Evolutionary conservation across 2,888 invertebrate species (phyloP), one percentile per base, ranked within the genome.

Genomic region (Tenthredo scrophulariae): DNA sequence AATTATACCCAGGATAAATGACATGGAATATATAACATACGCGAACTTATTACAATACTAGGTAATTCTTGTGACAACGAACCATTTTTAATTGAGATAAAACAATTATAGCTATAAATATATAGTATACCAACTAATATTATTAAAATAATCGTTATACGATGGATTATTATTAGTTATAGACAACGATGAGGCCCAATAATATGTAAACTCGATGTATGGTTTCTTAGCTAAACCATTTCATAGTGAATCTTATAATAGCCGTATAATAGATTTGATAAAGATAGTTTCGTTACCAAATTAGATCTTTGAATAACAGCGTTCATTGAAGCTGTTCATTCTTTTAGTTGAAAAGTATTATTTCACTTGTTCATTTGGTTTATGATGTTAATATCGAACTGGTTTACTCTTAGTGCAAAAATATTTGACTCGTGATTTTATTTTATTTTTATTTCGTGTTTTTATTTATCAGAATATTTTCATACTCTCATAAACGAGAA

Each of bases 381-480:
- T 54, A 29, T 58, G 58, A 54, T 37, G 54, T 79, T 62, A 62
- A 62, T 80, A 80, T 58, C 80, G 58, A 58, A 62, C 80, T 62
- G 80, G 80, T 80, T 80, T 62, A 80, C 80, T 62, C 18, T 62
- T 62, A 77, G 43, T 37, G 40, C 58, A 80, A 80, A 80, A 62
- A 58, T 80, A 80, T 40, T 79, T 58, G 77, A 33, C 54, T 33
- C 43, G 54, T 79, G 40, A 33, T n/a, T 58, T 29, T 22, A 37
- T 37, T 13, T 65, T 22, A 65, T 65, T 67, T 4, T 67, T 29
- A 15, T 67, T 26, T 10, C n/a, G 13, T 26, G 1, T 58, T 58
- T 58, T 22, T 22, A 9, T 22, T 74, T n/a, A 26, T 43, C 50
- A 54, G 50, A 50, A 50, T 46, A 50, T 77, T 77, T 46, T 29